Evolutionary conservation across 2,888 invertebrate genomes (phyloP).

Genomic region (Ornithoptera priamus): DNA sequence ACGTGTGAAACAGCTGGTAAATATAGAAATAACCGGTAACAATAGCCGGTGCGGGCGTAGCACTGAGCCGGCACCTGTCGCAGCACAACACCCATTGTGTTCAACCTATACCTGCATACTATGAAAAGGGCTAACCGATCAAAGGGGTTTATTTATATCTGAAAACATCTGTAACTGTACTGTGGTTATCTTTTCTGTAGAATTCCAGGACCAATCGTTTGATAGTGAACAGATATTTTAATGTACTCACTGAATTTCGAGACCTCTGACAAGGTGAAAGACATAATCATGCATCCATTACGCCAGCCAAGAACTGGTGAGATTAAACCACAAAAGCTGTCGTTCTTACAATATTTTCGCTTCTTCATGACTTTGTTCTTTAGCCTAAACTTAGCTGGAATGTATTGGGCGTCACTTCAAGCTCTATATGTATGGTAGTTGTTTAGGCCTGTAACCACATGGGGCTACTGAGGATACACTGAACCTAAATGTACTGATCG

Average conservation of each 20-base stretch:
- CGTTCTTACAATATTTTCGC: too few relatives aligned
- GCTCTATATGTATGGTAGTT: too few relatives aligned
- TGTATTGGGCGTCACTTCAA: too few relatives aligned
- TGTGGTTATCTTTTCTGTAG: slow-evolving; percentile 5
- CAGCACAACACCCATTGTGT: slow-evolving; percentile 44
- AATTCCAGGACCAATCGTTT: background rate
- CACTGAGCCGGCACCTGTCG: slow-evolving; percentile 42
- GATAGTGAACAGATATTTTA: background rate
- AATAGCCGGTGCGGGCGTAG: slow-evolving; percentile 39
- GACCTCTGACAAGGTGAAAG: background rate
- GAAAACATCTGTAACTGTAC: slow-evolving; percentile 30
- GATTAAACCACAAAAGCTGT: too few relatives aligned
- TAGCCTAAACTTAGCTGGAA: too few relatives aligned
- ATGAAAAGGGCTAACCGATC: slow-evolving; percentile 44
- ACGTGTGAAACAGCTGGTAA: slow-evolving; percentile 28
- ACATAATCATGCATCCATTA: too few relatives aligned
- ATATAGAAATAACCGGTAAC: slow-evolving; percentile 49
- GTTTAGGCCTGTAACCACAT: too few relatives aligned
- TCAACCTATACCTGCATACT: slow-evolving; percentile 31
- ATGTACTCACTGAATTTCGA: background rate
- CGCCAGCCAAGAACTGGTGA: too few relatives aligned
- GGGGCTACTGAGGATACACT: too few relatives aligned
- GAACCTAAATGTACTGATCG: too few relatives aligned
- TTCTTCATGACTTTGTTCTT: too few relatives aligned
- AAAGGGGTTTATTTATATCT: slow-evolving; percentile 42